phyloP scores from a whole-genome alignment of 2,888 invertebrate species.

The Melieria crassipennis region DNA sequence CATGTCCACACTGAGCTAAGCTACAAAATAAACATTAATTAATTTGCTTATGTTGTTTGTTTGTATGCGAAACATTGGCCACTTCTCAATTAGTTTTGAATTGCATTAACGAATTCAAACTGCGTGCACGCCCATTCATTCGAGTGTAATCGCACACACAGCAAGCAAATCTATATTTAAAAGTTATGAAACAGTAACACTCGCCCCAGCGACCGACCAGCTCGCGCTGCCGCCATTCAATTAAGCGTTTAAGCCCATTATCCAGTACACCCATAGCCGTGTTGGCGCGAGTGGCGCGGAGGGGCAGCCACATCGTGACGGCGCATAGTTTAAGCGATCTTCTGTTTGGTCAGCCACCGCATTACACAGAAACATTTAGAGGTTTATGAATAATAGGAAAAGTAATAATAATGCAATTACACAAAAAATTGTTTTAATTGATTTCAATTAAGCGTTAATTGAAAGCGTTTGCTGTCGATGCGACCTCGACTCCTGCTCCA shows the following conservation, averaged over 20 bases:
- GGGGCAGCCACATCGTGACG: conserved; percentile 2
- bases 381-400: conserved; percentile 6
- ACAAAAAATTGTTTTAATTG: conserved; percentile 66
- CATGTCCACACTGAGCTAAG: no score
- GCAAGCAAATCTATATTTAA: no score
- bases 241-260: conserved; percentile 19
- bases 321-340: no score
- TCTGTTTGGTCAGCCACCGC: no score
- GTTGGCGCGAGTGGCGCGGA: not conserved
- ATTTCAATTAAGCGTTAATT: conserved; percentile 66
- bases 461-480: conserved; percentile 45
- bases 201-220: no score
- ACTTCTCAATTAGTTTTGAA: not conserved
- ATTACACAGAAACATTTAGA: no score
- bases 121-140: no score
- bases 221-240: conserved; percentile 17
- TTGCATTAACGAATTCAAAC: no score
- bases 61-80: conserved; percentile 1
- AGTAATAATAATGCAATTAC: conserved; percentile 62
- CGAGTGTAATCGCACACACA: no score
- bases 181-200: no score
- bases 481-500: no score
- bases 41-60: not conserved
- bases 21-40: not conserved
- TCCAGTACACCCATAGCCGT: not conserved